Evolutionary conservation across 2,797 vertebrate species (phyloP).

Genomic region (Typhlichthys eigenmanni): DNA sequence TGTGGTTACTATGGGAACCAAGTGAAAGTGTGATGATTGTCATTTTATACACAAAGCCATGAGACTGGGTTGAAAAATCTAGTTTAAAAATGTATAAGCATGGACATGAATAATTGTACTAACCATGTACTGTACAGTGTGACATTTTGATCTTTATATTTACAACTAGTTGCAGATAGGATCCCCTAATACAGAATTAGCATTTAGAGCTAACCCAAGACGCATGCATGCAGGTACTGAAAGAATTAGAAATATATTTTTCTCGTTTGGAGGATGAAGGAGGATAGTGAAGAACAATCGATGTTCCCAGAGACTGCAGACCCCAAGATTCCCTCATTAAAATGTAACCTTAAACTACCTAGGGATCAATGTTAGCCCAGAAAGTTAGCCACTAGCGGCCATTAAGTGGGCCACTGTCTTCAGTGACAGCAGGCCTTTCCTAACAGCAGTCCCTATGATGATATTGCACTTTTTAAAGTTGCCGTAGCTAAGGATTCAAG

Average conservation of each 20-base stretch:
- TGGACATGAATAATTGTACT: too few species aligned
- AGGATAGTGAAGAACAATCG: conserved; percentile 18
- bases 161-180: neutral
- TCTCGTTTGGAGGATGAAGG: neutral
- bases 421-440: conserved; percentile 11
- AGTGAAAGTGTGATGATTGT: too few species aligned
- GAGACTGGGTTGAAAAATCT: too few species aligned
- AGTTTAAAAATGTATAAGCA: too few species aligned
- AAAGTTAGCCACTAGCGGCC: conserved; percentile 46
- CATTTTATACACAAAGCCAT: too few species aligned
- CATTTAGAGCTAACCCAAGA: conserved; percentile 8
- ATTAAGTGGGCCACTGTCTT: conserved; percentile 45
- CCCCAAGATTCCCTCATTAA: conserved; percentile 26
- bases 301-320: conserved; percentile 22
- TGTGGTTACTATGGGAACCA: too few species aligned
- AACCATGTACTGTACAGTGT: too few species aligned
- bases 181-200: conserved; percentile 8
- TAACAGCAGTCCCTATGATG: conserved; percentile 10
- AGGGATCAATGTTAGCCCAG: conserved; percentile 50
- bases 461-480: neutral
- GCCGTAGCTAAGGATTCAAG: too few species aligned
- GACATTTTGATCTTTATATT: too few species aligned
- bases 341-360: conserved; percentile 43
- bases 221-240: conserved; percentile 24
- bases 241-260: conserved; percentile 17